Evolutionary conservation across 2,113 vertebrate species (phyloP).

Genomic region (Capreolus pygargus): DNA sequence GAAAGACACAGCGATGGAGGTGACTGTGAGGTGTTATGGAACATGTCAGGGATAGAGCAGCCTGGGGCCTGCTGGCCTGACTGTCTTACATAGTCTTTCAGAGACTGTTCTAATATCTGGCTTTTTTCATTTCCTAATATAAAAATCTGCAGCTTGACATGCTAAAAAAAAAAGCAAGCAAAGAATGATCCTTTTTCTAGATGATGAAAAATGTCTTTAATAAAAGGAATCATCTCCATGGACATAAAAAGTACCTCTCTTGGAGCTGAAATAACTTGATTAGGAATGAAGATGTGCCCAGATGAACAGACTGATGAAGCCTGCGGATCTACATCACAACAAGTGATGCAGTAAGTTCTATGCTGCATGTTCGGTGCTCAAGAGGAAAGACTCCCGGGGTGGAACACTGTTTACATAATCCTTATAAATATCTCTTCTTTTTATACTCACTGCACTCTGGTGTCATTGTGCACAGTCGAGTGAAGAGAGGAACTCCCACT

Average conservation of each 20-base stretch:
- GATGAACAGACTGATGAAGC: slow-evolving; percentile 46
- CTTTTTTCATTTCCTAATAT: background rate
- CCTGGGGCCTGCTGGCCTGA: background rate
- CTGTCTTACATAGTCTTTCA: background rate
- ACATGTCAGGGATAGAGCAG: fast-evolving
- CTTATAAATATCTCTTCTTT: slow-evolving; percentile 72
- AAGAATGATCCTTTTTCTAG: slow-evolving; percentile 40
- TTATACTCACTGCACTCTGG: slow-evolving; percentile 53
- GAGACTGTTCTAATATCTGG: background rate
- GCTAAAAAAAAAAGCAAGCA: background rate
- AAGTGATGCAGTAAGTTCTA: slow-evolving; percentile 46
- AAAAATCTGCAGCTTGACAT: background rate
- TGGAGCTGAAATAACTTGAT: background rate
- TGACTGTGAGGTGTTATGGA: fast-evolving
- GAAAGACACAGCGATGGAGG: background rate
- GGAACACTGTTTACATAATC: slow-evolving; percentile 69
- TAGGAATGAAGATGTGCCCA: background rate
- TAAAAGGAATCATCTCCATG: slow-evolving; percentile 64
- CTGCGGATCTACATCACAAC: slow-evolving; percentile 23
- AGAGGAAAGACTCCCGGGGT: slow-evolving; percentile 54
- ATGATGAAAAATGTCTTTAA: slow-evolving; percentile 59
- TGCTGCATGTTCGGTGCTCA: slow-evolving; percentile 47
- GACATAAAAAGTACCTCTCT: background rate
- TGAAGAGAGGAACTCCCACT: slow-evolving; percentile 78
- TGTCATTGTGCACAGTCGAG: slow-evolving; percentile 70